phyloP scores from a whole-genome alignment of 2,797 vertebrate genomes.

The Anabas testudineus region DNA sequence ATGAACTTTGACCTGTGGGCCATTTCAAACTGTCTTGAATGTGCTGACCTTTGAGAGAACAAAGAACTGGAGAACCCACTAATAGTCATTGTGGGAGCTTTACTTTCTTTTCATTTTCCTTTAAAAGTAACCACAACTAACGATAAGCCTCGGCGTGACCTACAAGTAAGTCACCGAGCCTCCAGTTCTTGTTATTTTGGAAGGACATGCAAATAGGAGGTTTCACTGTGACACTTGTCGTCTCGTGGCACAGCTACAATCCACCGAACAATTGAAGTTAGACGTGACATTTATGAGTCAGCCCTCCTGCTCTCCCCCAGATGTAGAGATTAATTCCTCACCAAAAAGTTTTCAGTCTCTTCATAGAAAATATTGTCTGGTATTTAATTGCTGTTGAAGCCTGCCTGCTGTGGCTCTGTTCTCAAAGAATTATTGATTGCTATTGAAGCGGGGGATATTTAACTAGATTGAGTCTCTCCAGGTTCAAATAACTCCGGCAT shows the following conservation, averaged over 20 bases:
- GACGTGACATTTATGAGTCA: slow-evolving; percentile 52
- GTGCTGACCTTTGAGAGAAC: slow-evolving; percentile 43
- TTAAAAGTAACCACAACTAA: neutral
- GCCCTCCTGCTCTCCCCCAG: slow-evolving; percentile 8
- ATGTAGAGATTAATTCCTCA: slow-evolving; percentile 6
- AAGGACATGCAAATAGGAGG: neutral
- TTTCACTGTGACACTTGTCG: slow-evolving; percentile 3
- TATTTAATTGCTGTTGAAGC: slow-evolving; percentile 63
- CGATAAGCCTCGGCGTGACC: neutral
- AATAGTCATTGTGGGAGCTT: neutral
- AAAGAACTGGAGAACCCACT: neutral
- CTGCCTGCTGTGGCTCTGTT: slow-evolving; percentile 45
- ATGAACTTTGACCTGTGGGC: slow-evolving; percentile 24
- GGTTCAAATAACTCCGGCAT: slow-evolving; percentile 40
- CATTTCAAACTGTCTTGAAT: slow-evolving; percentile 17
- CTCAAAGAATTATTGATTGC: slow-evolving; percentile 70
- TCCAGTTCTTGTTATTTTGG: neutral
- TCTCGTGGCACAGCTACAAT: neutral
- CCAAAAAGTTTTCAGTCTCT: slow-evolving; percentile 25
- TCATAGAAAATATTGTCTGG: slow-evolving; percentile 52
- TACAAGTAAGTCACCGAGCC: neutral
- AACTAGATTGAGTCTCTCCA: slow-evolving; percentile 41
- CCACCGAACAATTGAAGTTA: slow-evolving; percentile 27
- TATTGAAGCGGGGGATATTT: slow-evolving; percentile 51
- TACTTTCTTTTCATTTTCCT: neutral